Conservation (phyloP, 2,113 vertebrate species). For the Taurulus bubalis region DNA sequence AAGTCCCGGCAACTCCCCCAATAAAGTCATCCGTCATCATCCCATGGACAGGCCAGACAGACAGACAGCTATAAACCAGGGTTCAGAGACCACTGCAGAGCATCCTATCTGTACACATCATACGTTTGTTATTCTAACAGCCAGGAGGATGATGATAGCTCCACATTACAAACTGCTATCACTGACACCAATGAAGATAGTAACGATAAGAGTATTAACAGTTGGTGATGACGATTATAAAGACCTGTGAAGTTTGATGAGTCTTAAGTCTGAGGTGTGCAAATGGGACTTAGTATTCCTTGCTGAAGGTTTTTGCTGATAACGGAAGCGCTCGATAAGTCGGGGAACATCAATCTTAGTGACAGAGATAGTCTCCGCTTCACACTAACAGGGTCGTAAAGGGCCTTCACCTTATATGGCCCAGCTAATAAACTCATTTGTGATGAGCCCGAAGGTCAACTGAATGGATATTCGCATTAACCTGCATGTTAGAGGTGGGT, state of each 20-base stretch:
- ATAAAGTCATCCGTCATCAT: conserved; percentile 84
- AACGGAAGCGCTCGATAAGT: conserved; percentile 77
- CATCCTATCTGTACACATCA: conserved; percentile 65
- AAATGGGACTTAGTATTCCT: conserved; percentile 69
- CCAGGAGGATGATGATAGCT: conserved; percentile 31
- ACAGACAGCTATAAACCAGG: conserved; percentile 80
- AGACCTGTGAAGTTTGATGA: conserved; percentile 49
- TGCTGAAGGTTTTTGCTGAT: conserved; percentile 78
- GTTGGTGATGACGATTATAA: conserved; percentile 55
- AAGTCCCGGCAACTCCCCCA: conserved; percentile 79
- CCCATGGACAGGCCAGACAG: conserved; percentile 69
- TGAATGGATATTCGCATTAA: conserved; percentile 52
- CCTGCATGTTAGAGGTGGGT: conserved; percentile 32
- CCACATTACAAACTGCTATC: conserved; percentile 36
- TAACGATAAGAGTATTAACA: conserved; percentile 50
- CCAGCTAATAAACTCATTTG: conserved; percentile 84
- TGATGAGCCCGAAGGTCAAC: conserved; percentile 89
- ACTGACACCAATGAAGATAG: conserved; percentile 52
- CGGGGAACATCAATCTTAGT: conserved; percentile 76
- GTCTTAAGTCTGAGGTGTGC: conserved; percentile 54
- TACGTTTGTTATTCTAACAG: conserved; percentile 48
- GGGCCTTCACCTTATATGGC: conserved; percentile 83
- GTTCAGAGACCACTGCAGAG: conserved; percentile 69
- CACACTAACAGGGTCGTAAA: conserved; percentile 81
- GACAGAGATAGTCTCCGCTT: conserved; percentile 73